Base-by-base conservation (phyloP, 1,140 invertebrate species). In the Aphelinus certus region DNA sequence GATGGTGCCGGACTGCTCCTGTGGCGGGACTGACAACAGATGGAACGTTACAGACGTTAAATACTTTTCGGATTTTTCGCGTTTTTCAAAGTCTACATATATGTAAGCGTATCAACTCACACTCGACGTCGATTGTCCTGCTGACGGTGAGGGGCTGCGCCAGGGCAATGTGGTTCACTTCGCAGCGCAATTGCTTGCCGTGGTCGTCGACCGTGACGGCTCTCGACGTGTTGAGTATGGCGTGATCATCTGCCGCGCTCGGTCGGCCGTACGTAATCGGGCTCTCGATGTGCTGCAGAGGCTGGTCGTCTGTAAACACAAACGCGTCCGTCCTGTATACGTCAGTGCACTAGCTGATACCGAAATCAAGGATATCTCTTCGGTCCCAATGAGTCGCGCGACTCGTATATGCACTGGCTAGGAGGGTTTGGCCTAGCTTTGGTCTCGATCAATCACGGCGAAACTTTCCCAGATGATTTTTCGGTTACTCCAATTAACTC, bases 181-280 rank as follows among this genome's bases (percentile, higher is more conserved):
- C 86, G 81, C 94, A 95, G 60, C 89, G 87, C 42, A 95, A 80
- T 6, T 84, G 85, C 80, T 90, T 91, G 7, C 90, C 91, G 80
- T 92, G 90, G 79, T 95, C 93, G 7, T 87, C 89, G n/a, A 90
- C 89, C 3, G 88, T 82, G 60, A 95, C 80, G 5, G 79, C 85
- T 69, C 90, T 88, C 1, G 91, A 90, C 3, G 93, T 85, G 80
- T 93, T 93, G 82, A 93, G 91, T 7, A 90, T 81, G 45, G 91
- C 90, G 26, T 26, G 26, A 26, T 26, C 26, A 1, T 71, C 10
- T 75, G 58, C 47, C 78, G 4, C 86, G 82, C 4, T 81, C 66
- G 4, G 74, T 66, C 81, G 74, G 82, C 89, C 85, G 4, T 89
- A 84, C 46, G 91, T 82, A 1, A 87, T 85, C 0, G 89, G 88